Percentiles rank a stretch among this genome's conserved stretches.
Conservation (phyloP, 2,797 vertebrate genomes). For the Sebastes nivosus region DNA sequence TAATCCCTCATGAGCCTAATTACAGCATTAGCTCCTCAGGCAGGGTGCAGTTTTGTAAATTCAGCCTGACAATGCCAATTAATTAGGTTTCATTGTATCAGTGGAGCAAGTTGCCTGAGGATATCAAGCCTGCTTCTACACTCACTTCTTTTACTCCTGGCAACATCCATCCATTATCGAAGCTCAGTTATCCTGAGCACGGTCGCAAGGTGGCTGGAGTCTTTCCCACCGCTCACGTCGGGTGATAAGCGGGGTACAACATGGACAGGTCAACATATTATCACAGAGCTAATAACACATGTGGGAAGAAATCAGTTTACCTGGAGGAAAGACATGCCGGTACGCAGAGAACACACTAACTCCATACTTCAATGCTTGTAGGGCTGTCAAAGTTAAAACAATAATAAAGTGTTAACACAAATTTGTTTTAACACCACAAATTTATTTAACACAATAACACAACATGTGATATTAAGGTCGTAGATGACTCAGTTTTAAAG, state of each 20-base stretch:
- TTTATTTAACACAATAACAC: too few species aligned
- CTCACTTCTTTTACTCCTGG: constrained; percentile 33
- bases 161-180: constrained; percentile 46
- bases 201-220: background rate
- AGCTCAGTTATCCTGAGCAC: background rate
- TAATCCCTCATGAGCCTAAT: constrained; percentile 32
- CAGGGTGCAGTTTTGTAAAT: constrained; percentile 38
- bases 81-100: constrained; percentile 42
- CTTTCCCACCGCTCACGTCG: background rate
- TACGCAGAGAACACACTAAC: background rate
- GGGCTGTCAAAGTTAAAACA: too few species aligned
- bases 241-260: too few species aligned
- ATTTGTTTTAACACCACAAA: too few species aligned
- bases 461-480: too few species aligned
- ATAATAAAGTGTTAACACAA: too few species aligned
- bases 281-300: background rate
- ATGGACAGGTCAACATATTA: too few species aligned
- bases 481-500: too few species aligned
- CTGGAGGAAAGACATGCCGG: background rate
- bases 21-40: constrained; percentile 21
- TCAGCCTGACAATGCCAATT: constrained; percentile 46
- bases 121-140: constrained; percentile 8
- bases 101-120: constrained; percentile 30
- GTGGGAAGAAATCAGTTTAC: too few species aligned
- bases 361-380: background rate